Conservation (phyloP, 37 sponge, comb jelly and placozoan genomes). For the Halisarca cf. caerulea region DNA sequence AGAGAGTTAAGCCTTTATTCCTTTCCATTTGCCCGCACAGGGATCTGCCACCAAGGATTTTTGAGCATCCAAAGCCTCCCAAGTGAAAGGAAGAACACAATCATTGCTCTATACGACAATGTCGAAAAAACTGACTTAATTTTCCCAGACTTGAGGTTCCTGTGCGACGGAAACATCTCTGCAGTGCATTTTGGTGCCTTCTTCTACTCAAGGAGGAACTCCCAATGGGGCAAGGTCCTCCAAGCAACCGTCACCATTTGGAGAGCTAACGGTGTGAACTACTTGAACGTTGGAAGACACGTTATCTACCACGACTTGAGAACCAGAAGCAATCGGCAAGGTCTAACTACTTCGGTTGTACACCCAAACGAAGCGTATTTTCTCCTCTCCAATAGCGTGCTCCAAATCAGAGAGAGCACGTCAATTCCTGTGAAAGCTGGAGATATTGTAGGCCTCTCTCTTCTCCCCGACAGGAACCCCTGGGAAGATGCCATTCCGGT, state of each 20-base stretch:
- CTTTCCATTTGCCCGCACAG: not conserved
- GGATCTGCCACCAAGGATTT: not conserved
- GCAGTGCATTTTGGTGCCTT: not conserved
- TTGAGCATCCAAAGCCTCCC: not conserved
- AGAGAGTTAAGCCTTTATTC: too few relatives aligned
- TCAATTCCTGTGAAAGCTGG: not conserved
- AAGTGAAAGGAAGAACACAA: not conserved
- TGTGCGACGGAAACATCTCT: not conserved
- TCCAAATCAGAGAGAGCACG: not conserved
- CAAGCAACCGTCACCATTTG: not conserved
- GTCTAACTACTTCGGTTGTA: not conserved
- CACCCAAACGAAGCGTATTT: not conserved
- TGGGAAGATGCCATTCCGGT: slow-evolving; percentile 8
- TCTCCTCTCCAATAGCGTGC: not conserved
- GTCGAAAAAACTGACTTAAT: not conserved
- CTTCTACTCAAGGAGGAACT: not conserved
- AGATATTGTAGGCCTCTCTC: not conserved
- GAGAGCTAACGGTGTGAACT: not conserved
- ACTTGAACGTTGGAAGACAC: not conserved
- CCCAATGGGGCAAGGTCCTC: not conserved
- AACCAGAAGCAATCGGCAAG: not conserved
- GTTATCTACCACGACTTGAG: not conserved
- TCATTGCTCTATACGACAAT: not conserved
- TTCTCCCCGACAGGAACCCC: not conserved
- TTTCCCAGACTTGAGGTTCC: not conserved